These are phyloP conservation scores for Champsocephalus esox DNA, from an alignment of 2,797 vertebrate genomes.

Conservation along the genomic window DNA sequence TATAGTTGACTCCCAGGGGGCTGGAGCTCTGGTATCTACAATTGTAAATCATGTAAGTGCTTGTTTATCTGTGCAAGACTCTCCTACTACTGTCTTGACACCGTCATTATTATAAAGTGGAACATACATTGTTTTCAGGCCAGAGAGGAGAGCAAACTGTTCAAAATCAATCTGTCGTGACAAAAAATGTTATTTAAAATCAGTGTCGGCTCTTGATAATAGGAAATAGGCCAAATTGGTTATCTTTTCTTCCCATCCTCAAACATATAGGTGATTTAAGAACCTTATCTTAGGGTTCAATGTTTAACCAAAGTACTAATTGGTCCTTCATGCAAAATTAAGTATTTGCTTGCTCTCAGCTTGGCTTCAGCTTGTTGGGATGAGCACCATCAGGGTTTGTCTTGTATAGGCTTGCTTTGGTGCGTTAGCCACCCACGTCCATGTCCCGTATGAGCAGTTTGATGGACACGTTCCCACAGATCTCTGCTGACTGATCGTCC, in stretches of 20 bases:
- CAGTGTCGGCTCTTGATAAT: neutral
- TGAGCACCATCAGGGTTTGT: conserved; percentile 64
- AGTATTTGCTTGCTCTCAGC: neutral
- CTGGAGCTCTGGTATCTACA: conserved; percentile 45
- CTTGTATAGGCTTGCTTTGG: conserved; percentile 49
- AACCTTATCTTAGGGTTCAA: conserved; percentile 20
- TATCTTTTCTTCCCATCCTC: neutral
- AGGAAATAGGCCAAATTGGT: conserved; percentile 5
- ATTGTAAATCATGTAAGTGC: conserved; percentile 39
- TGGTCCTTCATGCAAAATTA: neutral
- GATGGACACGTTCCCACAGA: conserved; percentile 67
- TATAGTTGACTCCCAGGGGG: conserved; percentile 54
- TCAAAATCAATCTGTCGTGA: neutral
- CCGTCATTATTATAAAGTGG: conserved; percentile 16
- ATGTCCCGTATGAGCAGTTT: conserved; percentile 54
- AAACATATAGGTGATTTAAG: neutral
- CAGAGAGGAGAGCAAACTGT: neutral
- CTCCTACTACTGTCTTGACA: conserved; percentile 32
- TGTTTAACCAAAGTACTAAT: conserved; percentile 10
- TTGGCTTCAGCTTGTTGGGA: conserved; percentile 49
- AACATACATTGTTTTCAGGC: conserved; percentile 12
- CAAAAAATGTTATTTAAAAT: conserved; percentile 1
- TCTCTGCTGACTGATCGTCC: conserved; percentile 29
- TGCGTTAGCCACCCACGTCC: conserved; percentile 58
- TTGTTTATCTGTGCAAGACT: conserved; percentile 36